Conservation (phyloP, 2,888 invertebrate genomes). For the Epiblema foenella region DNA sequence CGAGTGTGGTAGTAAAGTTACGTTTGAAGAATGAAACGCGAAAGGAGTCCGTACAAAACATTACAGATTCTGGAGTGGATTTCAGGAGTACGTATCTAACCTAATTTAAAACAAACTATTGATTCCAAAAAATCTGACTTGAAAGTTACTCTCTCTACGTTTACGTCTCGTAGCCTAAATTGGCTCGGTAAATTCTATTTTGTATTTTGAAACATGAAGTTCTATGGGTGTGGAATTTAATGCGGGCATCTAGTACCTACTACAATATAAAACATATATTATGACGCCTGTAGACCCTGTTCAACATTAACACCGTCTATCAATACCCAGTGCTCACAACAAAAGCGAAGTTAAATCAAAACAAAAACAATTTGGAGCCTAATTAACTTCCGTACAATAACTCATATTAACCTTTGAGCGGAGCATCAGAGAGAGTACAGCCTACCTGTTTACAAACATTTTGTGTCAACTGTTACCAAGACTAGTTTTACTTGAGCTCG, state of each 20-base stretch:
- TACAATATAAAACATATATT: not conserved
- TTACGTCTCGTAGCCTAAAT: no score
- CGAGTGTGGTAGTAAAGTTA: conserved; percentile 48
- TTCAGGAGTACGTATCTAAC: no score
- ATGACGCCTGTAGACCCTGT: conserved; percentile 8
- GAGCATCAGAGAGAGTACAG: conserved; percentile 48
- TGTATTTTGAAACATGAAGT: no score
- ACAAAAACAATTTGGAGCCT: conserved; percentile 48
- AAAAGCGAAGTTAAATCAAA: conserved; percentile 40
- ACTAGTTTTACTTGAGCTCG: not conserved
- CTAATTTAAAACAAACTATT: no score
- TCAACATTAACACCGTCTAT: conserved; percentile 5
- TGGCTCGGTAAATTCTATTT: no score
- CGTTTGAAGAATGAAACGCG: conserved; percentile 42
- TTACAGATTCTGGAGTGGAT: not conserved
- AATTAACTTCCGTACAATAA: conserved; percentile 51
- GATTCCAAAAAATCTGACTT: no score
- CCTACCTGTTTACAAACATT: not conserved
- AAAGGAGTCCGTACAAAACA: not conserved
- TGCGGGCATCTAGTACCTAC: no score
- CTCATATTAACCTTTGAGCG: conserved; percentile 50
- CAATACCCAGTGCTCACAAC: conserved; percentile 8
- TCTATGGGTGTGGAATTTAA: no score
- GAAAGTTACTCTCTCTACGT: no score
- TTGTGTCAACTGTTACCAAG: not conserved